These are phyloP conservation scores for Microctonus hyperodae DNA, from an alignment of 2,888 invertebrate genomes.

Conservation along the genomic window DNA sequence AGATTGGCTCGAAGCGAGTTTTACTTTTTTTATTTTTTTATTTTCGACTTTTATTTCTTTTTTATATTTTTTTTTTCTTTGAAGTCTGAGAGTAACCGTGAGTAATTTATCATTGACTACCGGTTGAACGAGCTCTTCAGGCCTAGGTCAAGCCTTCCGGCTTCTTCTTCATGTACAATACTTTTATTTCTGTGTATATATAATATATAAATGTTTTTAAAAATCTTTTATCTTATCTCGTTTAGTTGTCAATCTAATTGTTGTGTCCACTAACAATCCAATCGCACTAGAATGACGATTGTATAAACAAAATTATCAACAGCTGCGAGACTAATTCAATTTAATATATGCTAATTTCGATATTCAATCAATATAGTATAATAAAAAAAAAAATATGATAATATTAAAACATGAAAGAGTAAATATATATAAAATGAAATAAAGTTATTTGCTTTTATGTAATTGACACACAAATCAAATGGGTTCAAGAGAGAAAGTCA, in stretches of 20 bases:
- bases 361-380: background rate
- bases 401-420: background rate
- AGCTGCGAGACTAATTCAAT: background rate
- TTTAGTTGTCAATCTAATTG: background rate
- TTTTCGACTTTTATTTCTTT: background rate
- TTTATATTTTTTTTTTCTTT: background rate
- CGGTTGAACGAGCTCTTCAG: slow-evolving; percentile 15
- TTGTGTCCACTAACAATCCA: background rate
- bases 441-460: background rate
- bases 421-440: background rate
- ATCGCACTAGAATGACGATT: background rate
- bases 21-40: background rate
- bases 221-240: background rate
- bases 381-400: background rate
- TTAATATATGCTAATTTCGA: background rate
- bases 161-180: slow-evolving; percentile 2
- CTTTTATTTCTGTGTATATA: background rate
- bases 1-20: background rate
- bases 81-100: background rate
- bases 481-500: slow-evolving; percentile 17
- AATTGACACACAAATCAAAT: slow-evolving; percentile 12
- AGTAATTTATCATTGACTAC: slow-evolving; percentile 20
- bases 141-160: slow-evolving; percentile 22
- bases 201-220: background rate
- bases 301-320: background rate